Percentiles rank a stretch among this genome's conserved stretches.
phyloP scores from a whole-genome alignment of 1,140 invertebrate species.

The Leptestheria dahalacensis region DNA sequence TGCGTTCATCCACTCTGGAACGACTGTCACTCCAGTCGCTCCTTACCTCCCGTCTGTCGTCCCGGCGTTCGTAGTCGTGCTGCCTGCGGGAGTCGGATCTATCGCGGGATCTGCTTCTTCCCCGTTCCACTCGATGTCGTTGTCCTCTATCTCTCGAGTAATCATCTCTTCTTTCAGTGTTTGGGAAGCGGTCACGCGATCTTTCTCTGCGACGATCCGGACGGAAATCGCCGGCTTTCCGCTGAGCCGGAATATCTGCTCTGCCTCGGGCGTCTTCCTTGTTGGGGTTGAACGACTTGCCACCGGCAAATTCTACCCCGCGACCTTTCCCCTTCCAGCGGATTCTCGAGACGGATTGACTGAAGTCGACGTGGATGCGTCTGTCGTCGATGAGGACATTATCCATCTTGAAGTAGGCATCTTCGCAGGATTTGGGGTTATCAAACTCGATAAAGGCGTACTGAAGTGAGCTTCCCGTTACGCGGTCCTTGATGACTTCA shows the following conservation, averaged over 20 bases:
- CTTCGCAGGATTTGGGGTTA: slow-evolving; percentile 83
- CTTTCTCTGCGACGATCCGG: not conserved
- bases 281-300: not conserved
- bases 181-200: not conserved
- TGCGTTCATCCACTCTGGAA: not conserved
- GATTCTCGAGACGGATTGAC: slow-evolving; percentile 90
- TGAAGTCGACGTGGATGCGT: slow-evolving; percentile 98
- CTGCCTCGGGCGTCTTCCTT: not conserved
- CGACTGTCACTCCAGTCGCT: not conserved
- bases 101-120: not conserved
- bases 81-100: not conserved
- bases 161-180: not conserved
- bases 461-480: slow-evolving; percentile 86
- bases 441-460: slow-evolving; percentile 99
- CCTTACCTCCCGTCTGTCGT: not conserved
- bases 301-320: slow-evolving; percentile 5
- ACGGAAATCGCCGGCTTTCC: not conserved
- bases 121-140: not conserved
- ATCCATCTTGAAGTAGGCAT: slow-evolving; percentile 99
- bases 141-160: not conserved
- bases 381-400: slow-evolving; percentile 98
- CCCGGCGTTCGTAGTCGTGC: not conserved
- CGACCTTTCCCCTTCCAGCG: slow-evolving; percentile 64
- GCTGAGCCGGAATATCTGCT: not conserved
- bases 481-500: slow-evolving; percentile 92